phyloP scores from a whole-genome alignment of 37 sponge, comb jelly and placozoan genomes.

The Lycopodina hypogea region DNA sequence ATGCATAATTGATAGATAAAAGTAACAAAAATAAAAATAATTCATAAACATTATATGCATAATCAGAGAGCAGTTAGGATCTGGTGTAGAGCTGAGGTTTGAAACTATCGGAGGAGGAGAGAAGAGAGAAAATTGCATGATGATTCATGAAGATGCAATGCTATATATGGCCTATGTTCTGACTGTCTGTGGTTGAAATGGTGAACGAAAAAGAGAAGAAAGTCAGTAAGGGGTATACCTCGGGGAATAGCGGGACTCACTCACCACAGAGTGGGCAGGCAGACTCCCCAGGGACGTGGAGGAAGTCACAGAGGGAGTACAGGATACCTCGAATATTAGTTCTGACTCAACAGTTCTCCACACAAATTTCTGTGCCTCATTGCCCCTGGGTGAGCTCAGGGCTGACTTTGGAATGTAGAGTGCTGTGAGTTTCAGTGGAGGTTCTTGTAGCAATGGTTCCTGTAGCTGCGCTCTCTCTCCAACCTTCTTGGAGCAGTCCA shows the following conservation, averaged over 20 bases:
- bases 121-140: neutral
- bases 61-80: no score
- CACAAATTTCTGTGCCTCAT: constrained; percentile 91
- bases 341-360: constrained; percentile 77
- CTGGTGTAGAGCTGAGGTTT: no score
- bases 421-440: constrained; percentile 61
- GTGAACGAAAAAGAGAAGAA: neutral
- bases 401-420: constrained; percentile 57
- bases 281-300: constrained; percentile 6
- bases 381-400: constrained; percentile 70
- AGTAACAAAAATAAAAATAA: no score
- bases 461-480: constrained; percentile 70
- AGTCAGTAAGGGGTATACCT: constrained; percentile 40
- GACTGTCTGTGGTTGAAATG: neutral
- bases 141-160: no score
- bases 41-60: no score
- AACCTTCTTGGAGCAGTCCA: constrained; percentile 52
- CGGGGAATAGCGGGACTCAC: constrained; percentile 23
- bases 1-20: no score
- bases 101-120: no score
- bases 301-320: constrained; percentile 54
- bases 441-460: constrained; percentile 56
- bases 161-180: neutral
- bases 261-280: constrained; percentile 3
- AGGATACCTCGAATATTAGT: constrained; percentile 73